Evolutionary conservation across 2,888 invertebrate genomes (phyloP), one percentile per base, ranked within the genome.

Genomic region (Syritta pipiens): DNA sequence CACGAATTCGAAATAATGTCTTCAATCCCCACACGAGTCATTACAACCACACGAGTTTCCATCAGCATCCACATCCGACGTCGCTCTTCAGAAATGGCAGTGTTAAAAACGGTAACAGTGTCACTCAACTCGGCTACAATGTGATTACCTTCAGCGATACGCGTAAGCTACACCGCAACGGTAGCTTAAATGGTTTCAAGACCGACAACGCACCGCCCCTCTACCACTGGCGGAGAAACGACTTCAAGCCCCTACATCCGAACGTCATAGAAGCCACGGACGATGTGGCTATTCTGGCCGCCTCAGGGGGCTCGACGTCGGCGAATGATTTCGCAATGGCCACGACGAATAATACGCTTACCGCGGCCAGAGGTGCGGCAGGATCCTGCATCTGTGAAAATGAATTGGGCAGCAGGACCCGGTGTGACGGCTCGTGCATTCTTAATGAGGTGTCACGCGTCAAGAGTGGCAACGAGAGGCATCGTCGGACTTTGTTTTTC

Each of bases 181-280:
- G 67, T 5, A 79, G 74, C 24, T 26, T 68, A 57, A 74, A 79
- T 14, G 51, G 67, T 57, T 51, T 37, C 30, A 68, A 67, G 46
- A 37, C 37, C 35, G 59, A 67, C 26, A 55, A 10, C 17, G 19
- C 55, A 28, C 57, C 46, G 17, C 55, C 67, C 17, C 72, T 85
- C 57, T 82, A 83, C n/a, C 85, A 84, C 5, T 87, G 86, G 86
- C 83, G 85, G 17, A 85, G 83, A 1, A 87, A 86, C 72, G 85
- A 86, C 71, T 87, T 87, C 49, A 85, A 84, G 20, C 87, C 87
- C 1, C 63, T 86, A 74, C 86, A 88, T 77, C 84, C 86, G 2
- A 83, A 87, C 77, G 84, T 86, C 10, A 84, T 85, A 20, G 88
- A 87, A 63, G 84, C 84, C 14, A 86, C 85, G 42, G 86, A 85